Evolutionary conservation across 2,888 invertebrate genomes (phyloP).

Genomic region (Hymenopus coronatus): DNA sequence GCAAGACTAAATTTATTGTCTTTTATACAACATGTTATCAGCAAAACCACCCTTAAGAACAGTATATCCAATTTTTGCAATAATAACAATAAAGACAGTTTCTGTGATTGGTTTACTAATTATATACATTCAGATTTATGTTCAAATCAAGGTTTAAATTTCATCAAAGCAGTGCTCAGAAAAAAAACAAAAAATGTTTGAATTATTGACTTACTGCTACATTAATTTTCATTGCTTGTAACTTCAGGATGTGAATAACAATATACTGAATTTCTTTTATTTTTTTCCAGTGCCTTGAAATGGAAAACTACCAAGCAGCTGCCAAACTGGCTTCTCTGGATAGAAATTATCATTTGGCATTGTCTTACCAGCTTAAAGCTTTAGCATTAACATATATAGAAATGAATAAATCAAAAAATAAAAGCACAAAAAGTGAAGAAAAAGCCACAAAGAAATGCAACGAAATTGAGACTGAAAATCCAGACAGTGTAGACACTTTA

Average conservation of each 20-base stretch:
- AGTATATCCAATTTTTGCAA: too few relatives aligned
- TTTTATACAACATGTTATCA: too few relatives aligned
- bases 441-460: background rate
- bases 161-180: too few relatives aligned
- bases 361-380: conserved; percentile 47
- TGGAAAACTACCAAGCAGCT: conserved; percentile 50
- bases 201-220: too few relatives aligned
- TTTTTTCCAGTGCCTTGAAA: conserved; percentile 44
- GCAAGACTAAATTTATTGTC: too few relatives aligned
- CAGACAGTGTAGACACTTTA: background rate
- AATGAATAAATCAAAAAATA: conserved; percentile 20
- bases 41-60: too few relatives aligned
- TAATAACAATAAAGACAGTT: too few relatives aligned
- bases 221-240: background rate
- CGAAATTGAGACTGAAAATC: background rate
- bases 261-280: conserved; percentile 20
- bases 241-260: background rate
- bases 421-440: conserved; percentile 27
- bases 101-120: too few relatives aligned
- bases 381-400: conserved; percentile 40
- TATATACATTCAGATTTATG: too few relatives aligned
- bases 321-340: conserved; percentile 49
- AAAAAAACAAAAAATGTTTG: too few relatives aligned
- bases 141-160: too few relatives aligned
- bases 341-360: conserved; percentile 46